These are phyloP conservation scores for Crotalus tigris DNA, from an alignment of 2,113 vertebrate genomes.

Conservation along the genomic window DNA sequence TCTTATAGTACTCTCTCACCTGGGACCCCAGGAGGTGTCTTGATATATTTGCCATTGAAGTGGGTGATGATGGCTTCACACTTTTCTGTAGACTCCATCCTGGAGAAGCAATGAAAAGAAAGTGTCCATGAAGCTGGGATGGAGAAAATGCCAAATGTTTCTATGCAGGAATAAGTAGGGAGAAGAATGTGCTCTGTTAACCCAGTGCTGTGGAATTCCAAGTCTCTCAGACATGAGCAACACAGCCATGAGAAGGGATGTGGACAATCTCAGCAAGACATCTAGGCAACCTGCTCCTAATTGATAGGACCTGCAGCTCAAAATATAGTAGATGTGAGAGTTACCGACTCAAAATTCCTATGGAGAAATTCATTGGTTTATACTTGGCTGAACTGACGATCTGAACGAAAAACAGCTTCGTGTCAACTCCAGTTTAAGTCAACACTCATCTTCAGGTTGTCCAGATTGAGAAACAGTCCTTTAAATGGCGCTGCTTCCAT, in stretches of 20 bases:
- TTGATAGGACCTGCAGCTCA: not conserved
- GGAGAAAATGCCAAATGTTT: too few species aligned
- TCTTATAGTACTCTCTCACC: constrained; percentile 63
- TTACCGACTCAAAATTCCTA: not conserved
- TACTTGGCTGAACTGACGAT: too few species aligned
- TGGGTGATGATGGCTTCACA: constrained; percentile 91
- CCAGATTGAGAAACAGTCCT: not conserved
- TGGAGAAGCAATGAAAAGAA: constrained; percentile 45
- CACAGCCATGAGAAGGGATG: not conserved
- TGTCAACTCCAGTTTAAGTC: not conserved
- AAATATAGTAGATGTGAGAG: not conserved
- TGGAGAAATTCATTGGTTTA: not conserved
- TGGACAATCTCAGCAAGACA: not conserved
- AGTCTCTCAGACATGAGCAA: not conserved
- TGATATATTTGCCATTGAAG: constrained; percentile 93
- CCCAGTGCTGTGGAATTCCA: not conserved
- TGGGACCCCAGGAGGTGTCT: constrained; percentile 84
- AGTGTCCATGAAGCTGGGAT: not conserved
- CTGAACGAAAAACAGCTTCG: not conserved
- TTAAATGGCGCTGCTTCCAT: not conserved
- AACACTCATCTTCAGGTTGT: not conserved
- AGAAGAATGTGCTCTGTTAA: not conserved
- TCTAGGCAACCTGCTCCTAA: not conserved
- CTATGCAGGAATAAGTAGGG: not conserved
- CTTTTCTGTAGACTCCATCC: constrained; percentile 94